Conservation (phyloP, 2,888 invertebrate genomes). For the Hoplodrina ambigua region DNA sequence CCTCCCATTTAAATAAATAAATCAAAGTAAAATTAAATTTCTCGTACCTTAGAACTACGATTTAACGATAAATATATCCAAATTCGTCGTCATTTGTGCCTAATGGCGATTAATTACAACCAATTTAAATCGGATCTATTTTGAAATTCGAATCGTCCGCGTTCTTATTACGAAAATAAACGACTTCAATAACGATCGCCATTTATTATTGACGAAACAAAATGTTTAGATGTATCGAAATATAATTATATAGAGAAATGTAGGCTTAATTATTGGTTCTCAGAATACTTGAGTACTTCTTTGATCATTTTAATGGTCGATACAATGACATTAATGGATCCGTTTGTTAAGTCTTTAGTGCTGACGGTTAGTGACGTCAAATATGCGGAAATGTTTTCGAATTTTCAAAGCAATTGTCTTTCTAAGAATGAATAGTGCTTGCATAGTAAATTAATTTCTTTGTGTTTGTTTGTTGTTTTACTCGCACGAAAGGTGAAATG, state of each 20-base stretch:
- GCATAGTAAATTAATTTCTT: slow-evolving; percentile 3
- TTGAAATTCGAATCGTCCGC: slow-evolving; percentile 54
- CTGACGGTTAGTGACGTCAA: slow-evolving; percentile 29
- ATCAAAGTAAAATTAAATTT: slow-evolving; percentile 12
- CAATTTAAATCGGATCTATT: slow-evolving; percentile 51
- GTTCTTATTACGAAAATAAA: slow-evolving; percentile 54
- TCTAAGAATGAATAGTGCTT: background rate
- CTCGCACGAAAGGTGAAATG: background rate
- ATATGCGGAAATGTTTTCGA: slow-evolving; percentile 27
- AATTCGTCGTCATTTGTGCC: slow-evolving; percentile 44
- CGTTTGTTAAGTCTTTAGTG: slow-evolving; percentile 39
- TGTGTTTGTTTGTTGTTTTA: background rate
- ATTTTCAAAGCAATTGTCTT: slow-evolving; percentile 7
- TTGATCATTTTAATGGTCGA: slow-evolving; percentile 61
- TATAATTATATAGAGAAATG: slow-evolving; percentile 47
- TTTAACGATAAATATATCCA: slow-evolving; percentile 46
- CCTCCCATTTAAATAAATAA: slow-evolving; percentile 1
- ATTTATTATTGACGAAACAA: slow-evolving; percentile 50
- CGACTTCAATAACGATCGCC: slow-evolving; percentile 33
- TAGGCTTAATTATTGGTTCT: slow-evolving; percentile 48
- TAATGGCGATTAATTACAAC: slow-evolving; percentile 49
- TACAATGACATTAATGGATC: slow-evolving; percentile 46
- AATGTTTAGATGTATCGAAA: slow-evolving; percentile 51
- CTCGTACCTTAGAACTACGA: background rate
- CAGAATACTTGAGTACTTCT: slow-evolving; percentile 53